Percentiles rank a stretch among this genome's conserved stretches.
These are phyloP conservation scores for Anhinga anhinga DNA, from an alignment of 2,113 vertebrate species.

Conservation along the genomic window DNA sequence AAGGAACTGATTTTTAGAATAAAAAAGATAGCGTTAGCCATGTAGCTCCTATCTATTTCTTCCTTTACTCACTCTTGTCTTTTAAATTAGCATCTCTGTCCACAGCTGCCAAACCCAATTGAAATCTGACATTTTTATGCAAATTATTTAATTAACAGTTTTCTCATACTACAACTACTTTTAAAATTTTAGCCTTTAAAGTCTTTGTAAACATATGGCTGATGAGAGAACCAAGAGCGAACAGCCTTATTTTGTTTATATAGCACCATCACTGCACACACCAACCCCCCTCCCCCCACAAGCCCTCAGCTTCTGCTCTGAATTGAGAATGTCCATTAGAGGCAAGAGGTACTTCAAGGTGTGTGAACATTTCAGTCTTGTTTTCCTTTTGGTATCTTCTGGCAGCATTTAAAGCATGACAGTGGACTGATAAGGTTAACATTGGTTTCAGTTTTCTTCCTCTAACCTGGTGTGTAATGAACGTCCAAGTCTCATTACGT, in stretches of 20 bases:
- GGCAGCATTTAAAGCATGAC: not conserved
- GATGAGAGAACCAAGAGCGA: not conserved
- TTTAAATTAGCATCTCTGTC: not conserved
- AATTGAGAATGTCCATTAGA: not conserved
- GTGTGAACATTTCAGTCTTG: not conserved
- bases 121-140: not conserved
- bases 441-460: not conserved
- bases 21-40: not conserved
- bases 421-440: not conserved
- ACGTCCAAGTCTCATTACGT: fast-evolving
- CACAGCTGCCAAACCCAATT: not conserved
- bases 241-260: not conserved
- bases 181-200: not conserved
- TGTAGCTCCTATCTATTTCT: not conserved
- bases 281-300: fast-evolving
- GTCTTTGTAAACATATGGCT: not conserved
- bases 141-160: not conserved
- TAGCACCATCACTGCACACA: not conserved
- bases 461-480: not conserved
- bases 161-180: not conserved
- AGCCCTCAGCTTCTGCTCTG: not conserved
- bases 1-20: not conserved
- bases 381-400: not conserved
- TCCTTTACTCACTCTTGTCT: not conserved
- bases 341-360: not conserved